Evolutionary conservation across 1,140 invertebrate genomes (phyloP).

Genomic region (Druon quercuslanigerum): DNA sequence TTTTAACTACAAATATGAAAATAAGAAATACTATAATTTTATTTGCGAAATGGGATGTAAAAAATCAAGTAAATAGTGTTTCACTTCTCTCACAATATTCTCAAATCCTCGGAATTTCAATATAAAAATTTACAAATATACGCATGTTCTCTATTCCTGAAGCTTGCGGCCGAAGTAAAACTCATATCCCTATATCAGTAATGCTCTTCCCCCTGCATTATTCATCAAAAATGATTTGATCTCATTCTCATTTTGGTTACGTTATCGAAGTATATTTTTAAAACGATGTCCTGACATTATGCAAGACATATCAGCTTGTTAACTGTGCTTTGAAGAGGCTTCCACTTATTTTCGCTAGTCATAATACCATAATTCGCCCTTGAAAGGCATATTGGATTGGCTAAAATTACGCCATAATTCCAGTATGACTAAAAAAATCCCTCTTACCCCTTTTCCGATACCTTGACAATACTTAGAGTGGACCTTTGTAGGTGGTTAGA

Average conservation of each 20-base stretch:
- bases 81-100: too few species aligned
- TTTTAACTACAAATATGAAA: too few species aligned
- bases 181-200: too few species aligned
- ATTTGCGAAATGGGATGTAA: too few species aligned
- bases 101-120: too few species aligned
- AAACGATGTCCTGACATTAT: constrained; percentile 46
- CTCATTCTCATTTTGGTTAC: background rate
- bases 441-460: background rate
- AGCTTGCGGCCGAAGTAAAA: too few species aligned
- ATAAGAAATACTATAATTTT: too few species aligned
- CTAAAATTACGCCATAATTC: constrained; percentile 55
- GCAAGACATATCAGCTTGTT: constrained; percentile 61
- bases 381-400: constrained; percentile 65
- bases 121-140: too few species aligned
- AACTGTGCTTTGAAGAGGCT: constrained; percentile 62
- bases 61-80: too few species aligned
- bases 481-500: background rate
- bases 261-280: background rate
- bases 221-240: background rate
- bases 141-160: too few species aligned
- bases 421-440: constrained; percentile 37
- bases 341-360: constrained; percentile 59
- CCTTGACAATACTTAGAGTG: background rate
- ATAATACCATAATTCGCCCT: constrained; percentile 65
- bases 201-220: too few species aligned